Conservation (phyloP, 1,140 invertebrate genomes). For the Aporrectodea caliginosa region DNA sequence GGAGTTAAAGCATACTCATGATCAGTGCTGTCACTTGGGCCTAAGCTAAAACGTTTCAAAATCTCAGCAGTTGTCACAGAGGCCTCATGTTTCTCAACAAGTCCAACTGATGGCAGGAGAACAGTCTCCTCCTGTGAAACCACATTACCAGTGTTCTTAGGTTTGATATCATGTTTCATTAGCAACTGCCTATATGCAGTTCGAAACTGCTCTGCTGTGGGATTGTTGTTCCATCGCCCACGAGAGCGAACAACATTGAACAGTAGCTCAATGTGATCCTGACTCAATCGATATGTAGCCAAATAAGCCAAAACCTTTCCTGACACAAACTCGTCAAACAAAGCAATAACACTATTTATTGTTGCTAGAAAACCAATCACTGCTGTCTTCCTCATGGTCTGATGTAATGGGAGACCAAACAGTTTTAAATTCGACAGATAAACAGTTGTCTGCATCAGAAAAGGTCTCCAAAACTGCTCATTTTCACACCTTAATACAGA, state of each 20-base stretch:
- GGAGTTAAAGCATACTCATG: background rate
- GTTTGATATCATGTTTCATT: background rate
- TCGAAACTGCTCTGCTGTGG: conserved; percentile 44
- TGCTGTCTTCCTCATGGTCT: background rate
- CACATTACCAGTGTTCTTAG: background rate
- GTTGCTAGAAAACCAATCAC: conserved; percentile 13
- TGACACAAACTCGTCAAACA: conserved; percentile 22
- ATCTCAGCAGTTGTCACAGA: background rate
- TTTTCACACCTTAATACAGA: background rate
- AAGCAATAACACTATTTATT: background rate
- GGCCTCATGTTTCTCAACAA: background rate
- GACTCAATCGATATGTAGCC: conserved; percentile 47
- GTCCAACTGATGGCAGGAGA: background rate
- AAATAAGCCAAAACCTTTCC: conserved; percentile 15
- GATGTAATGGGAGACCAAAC: background rate
- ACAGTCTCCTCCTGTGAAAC: background rate
- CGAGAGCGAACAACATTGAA: conserved; percentile 47
- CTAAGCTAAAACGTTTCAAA: background rate
- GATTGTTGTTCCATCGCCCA: conserved; percentile 53
- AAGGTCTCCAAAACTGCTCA: background rate
- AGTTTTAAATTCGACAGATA: background rate
- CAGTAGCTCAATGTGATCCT: conserved; percentile 54
- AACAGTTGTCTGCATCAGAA: background rate
- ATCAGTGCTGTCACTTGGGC: background rate
- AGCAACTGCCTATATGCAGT: conserved; percentile 21